Evolutionary conservation across 2,797 vertebrate species (phyloP).

Genomic region (Chelon auratus): DNA sequence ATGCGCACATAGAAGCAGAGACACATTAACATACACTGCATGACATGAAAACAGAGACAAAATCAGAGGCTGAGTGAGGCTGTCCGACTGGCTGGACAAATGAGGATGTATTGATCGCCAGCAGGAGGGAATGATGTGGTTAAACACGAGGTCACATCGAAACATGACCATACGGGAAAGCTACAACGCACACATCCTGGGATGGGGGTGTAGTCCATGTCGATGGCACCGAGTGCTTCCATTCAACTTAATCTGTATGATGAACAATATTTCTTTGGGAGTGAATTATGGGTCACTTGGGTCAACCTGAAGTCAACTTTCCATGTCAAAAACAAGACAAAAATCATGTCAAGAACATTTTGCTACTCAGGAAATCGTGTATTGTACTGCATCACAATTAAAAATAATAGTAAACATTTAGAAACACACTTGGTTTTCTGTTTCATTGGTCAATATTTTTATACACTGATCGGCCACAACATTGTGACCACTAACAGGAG

Average conservation of each 20-base stretch:
- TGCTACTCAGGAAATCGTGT: background rate
- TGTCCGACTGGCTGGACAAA: conserved; percentile 34
- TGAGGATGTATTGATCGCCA: conserved; percentile 62
- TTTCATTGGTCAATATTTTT: no score
- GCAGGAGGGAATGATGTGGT: conserved; percentile 52
- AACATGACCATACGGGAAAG: conserved; percentile 40
- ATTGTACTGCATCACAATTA: background rate
- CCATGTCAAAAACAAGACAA: background rate
- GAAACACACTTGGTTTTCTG: no score
- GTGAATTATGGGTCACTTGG: background rate
- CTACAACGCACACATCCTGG: background rate
- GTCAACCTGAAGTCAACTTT: background rate
- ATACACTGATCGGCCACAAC: no score
- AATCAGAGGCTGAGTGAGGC: conserved; percentile 25
- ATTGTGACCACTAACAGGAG: no score
- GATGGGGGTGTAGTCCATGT: background rate
- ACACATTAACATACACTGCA: conserved; percentile 39
- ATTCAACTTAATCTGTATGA: background rate
- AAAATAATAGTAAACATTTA: no score
- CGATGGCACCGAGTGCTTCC: background rate
- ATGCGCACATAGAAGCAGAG: conserved; percentile 26
- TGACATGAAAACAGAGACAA: conserved; percentile 22
- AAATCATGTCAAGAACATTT: background rate
- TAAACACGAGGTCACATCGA: conserved; percentile 58
- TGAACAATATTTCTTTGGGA: background rate